Conservation (phyloP, 2,797 vertebrate genomes). For the Phataginus tricuspis region DNA sequence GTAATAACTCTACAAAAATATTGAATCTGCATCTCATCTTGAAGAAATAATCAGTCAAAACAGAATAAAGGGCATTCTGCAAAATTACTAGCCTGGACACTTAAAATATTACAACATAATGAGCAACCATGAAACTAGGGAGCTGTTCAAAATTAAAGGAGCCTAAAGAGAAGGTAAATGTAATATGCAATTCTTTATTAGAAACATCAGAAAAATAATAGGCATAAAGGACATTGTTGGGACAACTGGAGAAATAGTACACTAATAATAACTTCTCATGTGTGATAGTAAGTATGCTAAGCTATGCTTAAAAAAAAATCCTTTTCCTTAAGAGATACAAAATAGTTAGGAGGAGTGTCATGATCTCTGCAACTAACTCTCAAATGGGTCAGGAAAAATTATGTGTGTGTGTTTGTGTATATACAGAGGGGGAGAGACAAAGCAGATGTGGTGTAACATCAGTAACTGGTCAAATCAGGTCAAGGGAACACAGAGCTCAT, state of each 20-base stretch:
- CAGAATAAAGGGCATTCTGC: neutral
- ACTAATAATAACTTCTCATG: neutral
- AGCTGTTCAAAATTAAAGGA: neutral
- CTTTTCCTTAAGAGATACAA: neutral
- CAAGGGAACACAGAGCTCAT: neutral
- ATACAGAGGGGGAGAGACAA: neutral
- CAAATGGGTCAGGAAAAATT: constrained; percentile 6
- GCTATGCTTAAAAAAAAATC: neutral
- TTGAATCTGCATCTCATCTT: constrained; percentile 43
- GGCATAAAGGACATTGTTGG: neutral
- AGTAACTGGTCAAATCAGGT: neutral
- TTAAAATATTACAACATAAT: neutral
- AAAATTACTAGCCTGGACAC: neutral
- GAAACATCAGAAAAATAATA: neutral
- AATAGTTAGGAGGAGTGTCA: neutral
- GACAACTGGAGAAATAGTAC: neutral
- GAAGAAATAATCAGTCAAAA: neutral
- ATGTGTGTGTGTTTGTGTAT: rapidly evolving
- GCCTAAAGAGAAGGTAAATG: neutral
- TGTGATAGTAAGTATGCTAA: neutral
- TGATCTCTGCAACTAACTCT: neutral
- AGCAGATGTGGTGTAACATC: neutral
- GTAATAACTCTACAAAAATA: neutral
- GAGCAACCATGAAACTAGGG: neutral
- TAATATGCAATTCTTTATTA: neutral